phyloP scores from a whole-genome alignment of 1,140 invertebrate genomes.

The Bombus balteatus region DNA sequence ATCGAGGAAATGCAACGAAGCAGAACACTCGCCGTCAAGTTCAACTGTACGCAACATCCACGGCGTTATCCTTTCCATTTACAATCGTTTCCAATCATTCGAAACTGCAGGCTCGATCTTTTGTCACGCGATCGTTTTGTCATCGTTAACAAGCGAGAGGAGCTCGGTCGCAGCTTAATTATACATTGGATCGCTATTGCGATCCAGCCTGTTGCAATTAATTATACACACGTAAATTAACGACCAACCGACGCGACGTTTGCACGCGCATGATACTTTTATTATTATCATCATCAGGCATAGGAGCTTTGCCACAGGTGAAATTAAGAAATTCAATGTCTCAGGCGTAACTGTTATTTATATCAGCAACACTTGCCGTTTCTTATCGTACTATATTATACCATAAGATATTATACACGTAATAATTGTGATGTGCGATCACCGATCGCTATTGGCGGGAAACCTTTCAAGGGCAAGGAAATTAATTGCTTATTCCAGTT shows the following conservation, averaged over 20 bases:
- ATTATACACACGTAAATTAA: neutral
- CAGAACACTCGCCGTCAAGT: neutral
- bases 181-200: neutral
- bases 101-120: neutral
- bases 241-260: constrained; percentile 7
- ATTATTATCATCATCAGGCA: neutral
- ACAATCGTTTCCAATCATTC: neutral
- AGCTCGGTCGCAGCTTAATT: neutral
- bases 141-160: neutral
- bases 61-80: neutral
- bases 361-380: no score
- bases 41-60: constrained; percentile 9
- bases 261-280: constrained; percentile 2
- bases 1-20: constrained; percentile 41
- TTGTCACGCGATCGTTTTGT: neutral
- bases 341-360: no score
- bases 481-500: neutral
- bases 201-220: neutral
- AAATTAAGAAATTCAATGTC: no score
- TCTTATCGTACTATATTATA: no score
- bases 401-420: no score
- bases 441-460: neutral
- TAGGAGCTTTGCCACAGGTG: no score
- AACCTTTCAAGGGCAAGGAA: neutral
- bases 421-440: no score